These are phyloP conservation scores for Pseudococcus viburni DNA, from an alignment of 2,888 invertebrate genomes.

Conservation along the genomic window DNA sequence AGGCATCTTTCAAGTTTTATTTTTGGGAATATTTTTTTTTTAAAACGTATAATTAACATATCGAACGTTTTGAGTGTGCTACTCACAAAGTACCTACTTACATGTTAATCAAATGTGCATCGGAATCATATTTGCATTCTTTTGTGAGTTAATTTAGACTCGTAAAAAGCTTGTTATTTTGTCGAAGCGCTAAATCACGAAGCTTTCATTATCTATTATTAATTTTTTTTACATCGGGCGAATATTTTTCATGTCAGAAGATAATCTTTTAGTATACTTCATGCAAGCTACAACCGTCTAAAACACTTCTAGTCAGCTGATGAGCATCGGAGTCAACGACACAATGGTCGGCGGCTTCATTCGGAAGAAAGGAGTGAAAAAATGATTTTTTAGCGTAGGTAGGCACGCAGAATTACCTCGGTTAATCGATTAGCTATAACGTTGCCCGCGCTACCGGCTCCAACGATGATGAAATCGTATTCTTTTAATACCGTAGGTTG, in stretches of 20 bases:
- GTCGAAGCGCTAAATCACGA: neutral
- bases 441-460: conserved; percentile 78
- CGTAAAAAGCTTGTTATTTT: neutral
- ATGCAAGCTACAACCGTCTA: neutral
- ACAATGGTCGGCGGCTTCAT: neutral
- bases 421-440: conserved; percentile 72
- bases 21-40: neutral
- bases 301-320: neutral
- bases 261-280: neutral
- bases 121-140: conserved; percentile 25
- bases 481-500: conserved; percentile 73
- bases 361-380: neutral
- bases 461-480: conserved; percentile 84
- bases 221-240: neutral
- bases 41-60: conserved; percentile 11
- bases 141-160: neutral
- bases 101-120: neutral
- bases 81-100: neutral
- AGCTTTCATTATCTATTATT: neutral
- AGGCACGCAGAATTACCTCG: conserved; percentile 70
- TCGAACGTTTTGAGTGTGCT: neutral
- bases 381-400: neutral
- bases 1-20: neutral
- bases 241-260: conserved; percentile 39
- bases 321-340: neutral